Base-by-base conservation (phyloP, 2,797 vertebrate species). In the Salmo trutta region DNA sequence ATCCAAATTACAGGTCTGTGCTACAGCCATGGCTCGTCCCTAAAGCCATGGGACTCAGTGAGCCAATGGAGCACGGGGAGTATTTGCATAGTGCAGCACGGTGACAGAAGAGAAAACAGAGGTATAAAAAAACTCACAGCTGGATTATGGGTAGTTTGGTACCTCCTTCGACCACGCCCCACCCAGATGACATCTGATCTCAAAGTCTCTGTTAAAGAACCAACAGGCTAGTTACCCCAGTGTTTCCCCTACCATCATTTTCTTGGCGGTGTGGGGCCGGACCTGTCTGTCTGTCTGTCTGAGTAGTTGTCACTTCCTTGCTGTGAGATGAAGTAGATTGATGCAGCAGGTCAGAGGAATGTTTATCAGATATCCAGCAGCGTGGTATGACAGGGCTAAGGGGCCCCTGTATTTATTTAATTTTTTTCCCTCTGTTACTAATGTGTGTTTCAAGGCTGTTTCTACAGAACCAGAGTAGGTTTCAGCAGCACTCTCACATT, bases 21-120 rank as follows among this genome's bases (percentile, higher is more conserved):
- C 88, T 79, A 24, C 85, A 82, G 77, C 52, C 16, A 29, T 21
- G 65, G 52, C 71, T 54, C 24, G 7, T 87, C 79, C 77, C 72
- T 74, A 81, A 75, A 86, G 87, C 90, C 90, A 77, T 56, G 84
- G 83, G 85, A 87, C 59, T 64, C 59, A 19, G 21, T 10, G 41
- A 47, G 41, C 41, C 12, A 21, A 10, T n/a, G 24, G 59, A 12
- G 21, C 8, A 14, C 10, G 3, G 59, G 24, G 59, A 17, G 24
- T 64, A 14, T 64, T 64, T 64, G 59, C 59, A 64, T 24, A 64
- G 21, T 12, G 3, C 59, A 64, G 21, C 21, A 64, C 24, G 4
- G n/a, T 64, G 21, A 64, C 59, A 24, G 59, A 64, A 24, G 21
- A 24, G 59, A 64, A 27, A 64, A 64, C 56, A 59, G 56, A 59